Base-by-base conservation (phyloP, 2,888 invertebrate genomes). In the Lochmaea capreae region DNA sequence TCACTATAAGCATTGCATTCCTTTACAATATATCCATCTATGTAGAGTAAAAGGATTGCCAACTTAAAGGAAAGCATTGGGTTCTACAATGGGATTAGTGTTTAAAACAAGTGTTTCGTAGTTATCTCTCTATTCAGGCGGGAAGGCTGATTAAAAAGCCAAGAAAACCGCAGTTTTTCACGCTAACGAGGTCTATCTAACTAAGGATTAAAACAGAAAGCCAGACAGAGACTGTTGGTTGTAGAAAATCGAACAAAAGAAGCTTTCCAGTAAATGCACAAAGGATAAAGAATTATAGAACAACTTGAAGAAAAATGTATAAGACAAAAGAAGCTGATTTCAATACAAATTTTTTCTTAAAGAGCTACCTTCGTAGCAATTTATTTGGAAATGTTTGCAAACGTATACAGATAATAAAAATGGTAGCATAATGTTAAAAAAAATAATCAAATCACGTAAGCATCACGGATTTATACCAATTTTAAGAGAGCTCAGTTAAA, bases 61-160 rank as follows among this genome's bases (percentile, higher is more conserved):
- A 49, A 68, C 52, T 68, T 68, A 68, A 61, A 18, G 52, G 33
- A 68, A 16, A 39, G 39, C 52, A 62, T 61, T 62, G 39, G 49
- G 52, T 68, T 68, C 61, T 68, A 39, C 61, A 61, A 52, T 3
- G 46, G 65, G 67, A 72, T 72, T 68, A 62, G 63, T 42, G 67
- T 63, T 68, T 57, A 39, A 67, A 67, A 74, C 74, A 74, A 73
- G 70, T 70, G 65, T 70, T 73, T 70, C 43, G 65, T 66, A 49
- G 63, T 61, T 73, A 66, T 70, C 65, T 70, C 65, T 73, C 70
- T 61, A 58, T 69, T 73, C 57, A 22, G 66, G 39, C 57, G 59
- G 39, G 57, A 61, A 54, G 70, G 65, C 74, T 74, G 74, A 74
- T 74, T 74, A 74, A 70, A 73, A 70, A 71, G 70, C 74, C 70